Evolutionary conservation across 2,888 invertebrate species (phyloP), one percentile per base, ranked within the genome.

Genomic region (Malthinus seriepunctatus): DNA sequence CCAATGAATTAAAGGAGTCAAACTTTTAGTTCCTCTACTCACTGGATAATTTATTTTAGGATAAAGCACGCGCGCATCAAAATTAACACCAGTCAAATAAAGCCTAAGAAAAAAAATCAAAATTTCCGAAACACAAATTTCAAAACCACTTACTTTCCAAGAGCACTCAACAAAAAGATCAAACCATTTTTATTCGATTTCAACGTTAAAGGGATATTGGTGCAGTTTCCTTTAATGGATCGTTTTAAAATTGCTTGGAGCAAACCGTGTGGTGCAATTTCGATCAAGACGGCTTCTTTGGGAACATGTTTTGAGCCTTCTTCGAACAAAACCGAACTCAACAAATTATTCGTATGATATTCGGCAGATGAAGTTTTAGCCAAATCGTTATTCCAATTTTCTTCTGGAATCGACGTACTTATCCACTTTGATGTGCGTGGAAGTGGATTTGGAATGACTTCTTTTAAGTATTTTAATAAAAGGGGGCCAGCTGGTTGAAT

Each of bases 251-350:
- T 93, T 0, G 94, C 90, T 74, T 95, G 95, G 32, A 96, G 83
- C 0, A 96, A 82, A 6, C 93, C 90, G 69, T 96, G 95, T 0
- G 96, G 95, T 0, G 95, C 95, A 52, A 96, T 87, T 78, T 96
- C 96, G 62, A 96, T 88, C 4, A 88, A 85, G 56, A 95, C 83
- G 0, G 95, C 93, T 73, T 93, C 88, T 47, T 84, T 82, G 1
- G 93, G 94, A 66, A 96, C 88, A 68, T 90, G 84, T 11, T 83
- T 83, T 6, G 91, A 82, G 0, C 91, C 90, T 77, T 95, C 95
- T 73, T 94, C 92, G 76, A 93, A 93, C 11, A 88, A 79, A 0
- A 91, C 90, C 11, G 89, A 85, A 64, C 82, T 87, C 65, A 86
- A 75, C 45, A 87, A 76, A 71, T 88, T 88, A 75, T 88, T 87